A percentile compares a stretch with the other conserved stretches of the same genome.
These are phyloP conservation scores for Cettia cetti DNA, from an alignment of 2,113 vertebrate genomes.

Conservation along the genomic window DNA sequence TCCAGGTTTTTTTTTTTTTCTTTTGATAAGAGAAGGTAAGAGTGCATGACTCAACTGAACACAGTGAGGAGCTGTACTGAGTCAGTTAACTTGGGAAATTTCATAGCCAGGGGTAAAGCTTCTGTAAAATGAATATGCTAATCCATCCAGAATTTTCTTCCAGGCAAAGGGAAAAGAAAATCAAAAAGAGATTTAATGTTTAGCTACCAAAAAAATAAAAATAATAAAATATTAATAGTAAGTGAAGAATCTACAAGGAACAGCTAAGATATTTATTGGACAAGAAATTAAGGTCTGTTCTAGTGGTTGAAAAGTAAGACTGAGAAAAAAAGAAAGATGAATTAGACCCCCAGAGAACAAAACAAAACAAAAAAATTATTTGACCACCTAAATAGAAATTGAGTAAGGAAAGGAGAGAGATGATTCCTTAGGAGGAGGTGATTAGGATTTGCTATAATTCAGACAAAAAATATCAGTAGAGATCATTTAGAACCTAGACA, in stretches of 20 bases:
- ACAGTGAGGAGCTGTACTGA: background rate
- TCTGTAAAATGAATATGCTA: background rate
- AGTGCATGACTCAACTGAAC: background rate
- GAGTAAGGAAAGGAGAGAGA: background rate
- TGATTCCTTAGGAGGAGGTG: background rate
- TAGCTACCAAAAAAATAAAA: background rate
- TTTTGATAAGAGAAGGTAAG: background rate
- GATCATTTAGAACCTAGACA: background rate
- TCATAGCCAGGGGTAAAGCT: background rate
- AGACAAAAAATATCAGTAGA: background rate
- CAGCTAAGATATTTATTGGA: background rate
- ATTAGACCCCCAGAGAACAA: background rate
- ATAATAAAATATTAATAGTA: background rate
- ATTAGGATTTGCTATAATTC: background rate
- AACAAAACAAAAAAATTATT: background rate
- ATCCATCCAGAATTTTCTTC: background rate
- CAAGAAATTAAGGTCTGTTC: background rate
- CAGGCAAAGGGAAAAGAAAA: background rate
- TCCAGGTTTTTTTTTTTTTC: background rate
- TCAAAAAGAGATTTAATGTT: background rate
- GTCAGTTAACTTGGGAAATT: background rate
- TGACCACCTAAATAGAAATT: background rate
- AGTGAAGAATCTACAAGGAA: background rate
- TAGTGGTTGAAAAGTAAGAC: background rate
- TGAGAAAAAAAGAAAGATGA: background rate